A percentile compares a stretch with the other conserved stretches of the same genome.
Evolutionary conservation across 2,888 invertebrate genomes (phyloP).

Genomic region (Plagiodera versicolora): DNA sequence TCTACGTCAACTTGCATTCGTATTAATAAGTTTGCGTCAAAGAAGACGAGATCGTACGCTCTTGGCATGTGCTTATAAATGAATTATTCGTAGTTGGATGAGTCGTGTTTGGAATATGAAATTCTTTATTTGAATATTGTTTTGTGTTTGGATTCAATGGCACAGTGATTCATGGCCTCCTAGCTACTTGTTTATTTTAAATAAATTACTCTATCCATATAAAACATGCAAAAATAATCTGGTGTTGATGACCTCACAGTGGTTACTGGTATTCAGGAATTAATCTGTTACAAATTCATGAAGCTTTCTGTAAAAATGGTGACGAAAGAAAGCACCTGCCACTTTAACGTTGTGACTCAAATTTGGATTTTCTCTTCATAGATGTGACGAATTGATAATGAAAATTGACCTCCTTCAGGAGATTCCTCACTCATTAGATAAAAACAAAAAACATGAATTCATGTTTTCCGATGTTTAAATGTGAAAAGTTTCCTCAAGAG

Average conservation of each 20-base stretch:
- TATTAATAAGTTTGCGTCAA: slow-evolving; percentile 25
- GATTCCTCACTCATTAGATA: too few relatives aligned
- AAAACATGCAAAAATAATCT: too few relatives aligned
- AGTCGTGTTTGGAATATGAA: slow-evolving; percentile 7
- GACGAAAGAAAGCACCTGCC: too few relatives aligned
- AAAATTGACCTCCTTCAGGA: too few relatives aligned
- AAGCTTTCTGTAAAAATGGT: too few relatives aligned
- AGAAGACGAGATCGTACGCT: slow-evolving; percentile 23
- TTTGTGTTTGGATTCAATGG: slow-evolving; percentile 16
- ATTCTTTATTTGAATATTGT: slow-evolving; percentile 9
- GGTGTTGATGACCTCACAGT: neutral
- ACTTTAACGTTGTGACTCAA: too few relatives aligned
- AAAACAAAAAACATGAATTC: too few relatives aligned
- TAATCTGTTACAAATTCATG: too few relatives aligned
- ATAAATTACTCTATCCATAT: neutral
- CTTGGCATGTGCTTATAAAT: slow-evolving; percentile 19
- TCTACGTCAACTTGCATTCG: slow-evolving; percentile 22
- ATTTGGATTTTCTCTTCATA: too few relatives aligned
- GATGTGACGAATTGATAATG: too few relatives aligned
- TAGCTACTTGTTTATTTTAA: neutral
- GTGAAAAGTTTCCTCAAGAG: too few relatives aligned
- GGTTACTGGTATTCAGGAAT: neutral
- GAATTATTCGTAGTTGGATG: slow-evolving; percentile 15
- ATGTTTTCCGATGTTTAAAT: too few relatives aligned
- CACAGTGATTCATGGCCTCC: slow-evolving; percentile 12